These are phyloP conservation scores for Molorchus minor DNA, from an alignment of 2,888 invertebrate species.

Conservation along the genomic window DNA sequence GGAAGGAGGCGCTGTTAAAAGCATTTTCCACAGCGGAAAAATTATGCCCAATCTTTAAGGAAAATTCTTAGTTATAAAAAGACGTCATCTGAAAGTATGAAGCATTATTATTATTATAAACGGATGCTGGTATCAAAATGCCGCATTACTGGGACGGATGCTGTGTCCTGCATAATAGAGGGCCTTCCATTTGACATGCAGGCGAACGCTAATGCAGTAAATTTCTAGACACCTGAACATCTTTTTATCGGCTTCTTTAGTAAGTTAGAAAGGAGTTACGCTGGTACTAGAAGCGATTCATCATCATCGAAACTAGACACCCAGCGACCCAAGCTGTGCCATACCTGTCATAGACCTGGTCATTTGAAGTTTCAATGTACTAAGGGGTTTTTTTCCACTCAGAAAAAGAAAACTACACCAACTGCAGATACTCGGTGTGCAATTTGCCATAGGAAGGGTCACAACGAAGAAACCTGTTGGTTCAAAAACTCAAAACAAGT, in stretches of 20 bases:
- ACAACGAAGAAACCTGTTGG: not conserved
- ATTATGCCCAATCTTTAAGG: too few species aligned
- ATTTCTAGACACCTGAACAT: too few species aligned
- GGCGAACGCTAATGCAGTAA: too few species aligned
- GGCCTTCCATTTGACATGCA: not conserved
- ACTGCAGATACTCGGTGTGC: not conserved
- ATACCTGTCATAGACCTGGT: not conserved
- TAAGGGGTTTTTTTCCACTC: not conserved
- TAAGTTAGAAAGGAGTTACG: not conserved
- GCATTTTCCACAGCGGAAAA: too few species aligned
- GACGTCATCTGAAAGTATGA: not conserved
- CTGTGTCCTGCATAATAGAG: not conserved
- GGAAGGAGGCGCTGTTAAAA: too few species aligned
- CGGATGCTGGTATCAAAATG: not conserved
- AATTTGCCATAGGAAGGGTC: not conserved
- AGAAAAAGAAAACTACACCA: not conserved
- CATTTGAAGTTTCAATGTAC: slow-evolving; percentile 2
- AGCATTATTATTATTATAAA: slow-evolving; percentile 5
- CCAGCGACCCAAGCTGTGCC: too few species aligned
- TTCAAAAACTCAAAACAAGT: not conserved
- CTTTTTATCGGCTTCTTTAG: too few species aligned
- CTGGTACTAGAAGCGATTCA: too few species aligned
- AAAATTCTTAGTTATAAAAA: slow-evolving; percentile 1
- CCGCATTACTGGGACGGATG: not conserved
- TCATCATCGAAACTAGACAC: not conserved